Conservation (phyloP, 2,113 vertebrate species). For the Grantiella picta region DNA sequence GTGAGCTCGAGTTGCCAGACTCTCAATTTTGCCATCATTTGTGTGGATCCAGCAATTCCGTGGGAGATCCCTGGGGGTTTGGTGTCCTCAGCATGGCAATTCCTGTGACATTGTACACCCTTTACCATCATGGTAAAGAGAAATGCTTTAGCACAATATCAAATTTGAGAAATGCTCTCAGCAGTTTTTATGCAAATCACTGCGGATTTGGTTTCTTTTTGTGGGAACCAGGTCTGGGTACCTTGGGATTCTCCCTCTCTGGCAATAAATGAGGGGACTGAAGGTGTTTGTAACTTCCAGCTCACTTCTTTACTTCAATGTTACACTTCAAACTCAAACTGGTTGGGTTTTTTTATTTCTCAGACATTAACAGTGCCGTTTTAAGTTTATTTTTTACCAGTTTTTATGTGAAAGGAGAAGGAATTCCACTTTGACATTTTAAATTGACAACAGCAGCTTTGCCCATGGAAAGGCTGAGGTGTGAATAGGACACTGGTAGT, state of each 20-base stretch:
- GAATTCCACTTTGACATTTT: not conserved
- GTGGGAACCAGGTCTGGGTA: not conserved
- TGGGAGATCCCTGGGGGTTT: conserved; percentile 26
- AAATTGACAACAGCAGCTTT: not conserved
- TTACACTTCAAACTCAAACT: not conserved
- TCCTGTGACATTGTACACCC: not conserved
- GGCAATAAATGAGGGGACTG: not conserved
- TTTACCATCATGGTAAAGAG: conserved; percentile 43
- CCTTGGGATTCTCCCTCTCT: not conserved
- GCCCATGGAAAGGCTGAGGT: not conserved
- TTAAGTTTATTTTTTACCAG: not conserved
- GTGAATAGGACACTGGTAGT: not conserved
- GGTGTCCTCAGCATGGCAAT: not conserved
- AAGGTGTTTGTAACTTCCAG: not conserved
- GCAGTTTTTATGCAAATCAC: conserved; percentile 48
- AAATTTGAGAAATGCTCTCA: conserved; percentile 52
- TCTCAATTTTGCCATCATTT: not conserved
- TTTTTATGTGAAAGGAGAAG: not conserved
- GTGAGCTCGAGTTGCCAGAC: conserved; percentile 33
- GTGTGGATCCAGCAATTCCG: conserved; percentile 16
- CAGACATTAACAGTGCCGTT: not conserved
- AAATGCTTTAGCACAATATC: conserved; percentile 56
- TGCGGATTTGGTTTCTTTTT: conserved; percentile 48
- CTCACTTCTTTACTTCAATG: not conserved
- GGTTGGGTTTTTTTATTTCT: not conserved